A percentile compares a stretch with the other conserved stretches of the same genome.
These are phyloP conservation scores for Xestia sexstrigata DNA, from an alignment of 2,888 invertebrate species.

Conservation along the genomic window DNA sequence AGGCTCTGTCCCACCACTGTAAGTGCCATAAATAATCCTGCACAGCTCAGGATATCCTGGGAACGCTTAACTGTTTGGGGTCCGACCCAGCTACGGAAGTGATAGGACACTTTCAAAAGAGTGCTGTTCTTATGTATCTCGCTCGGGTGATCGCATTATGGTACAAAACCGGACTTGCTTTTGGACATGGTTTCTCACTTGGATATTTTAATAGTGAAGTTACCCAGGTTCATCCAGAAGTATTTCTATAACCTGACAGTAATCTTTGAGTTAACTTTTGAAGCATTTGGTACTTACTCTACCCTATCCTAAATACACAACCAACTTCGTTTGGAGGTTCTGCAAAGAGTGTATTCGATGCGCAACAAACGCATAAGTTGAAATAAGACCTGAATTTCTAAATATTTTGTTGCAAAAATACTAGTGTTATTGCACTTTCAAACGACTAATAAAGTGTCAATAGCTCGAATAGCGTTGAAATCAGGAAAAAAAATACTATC, in stretches of 20 bases:
- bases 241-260: background rate
- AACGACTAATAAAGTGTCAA: background rate
- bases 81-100: conserved; percentile 15
- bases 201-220: background rate
- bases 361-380: background rate
- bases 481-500: background rate
- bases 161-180: background rate
- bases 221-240: background rate
- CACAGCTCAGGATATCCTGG: conserved; percentile 43
- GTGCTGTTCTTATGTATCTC: background rate
- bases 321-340: background rate
- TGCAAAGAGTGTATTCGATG: background rate
- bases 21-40: conserved; percentile 29
- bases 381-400: background rate
- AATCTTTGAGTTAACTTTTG: background rate
- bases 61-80: conserved; percentile 31
- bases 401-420: background rate
- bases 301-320: background rate
- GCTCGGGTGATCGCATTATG: background rate
- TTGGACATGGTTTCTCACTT: background rate
- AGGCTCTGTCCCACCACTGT: conserved; percentile 20
- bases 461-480: background rate
- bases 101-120: conserved; percentile 27
- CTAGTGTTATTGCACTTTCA: background rate
- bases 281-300: background rate